Evolutionary conservation across 2,888 invertebrate genomes (phyloP).

Genomic region (Zeuzera pyrina): DNA sequence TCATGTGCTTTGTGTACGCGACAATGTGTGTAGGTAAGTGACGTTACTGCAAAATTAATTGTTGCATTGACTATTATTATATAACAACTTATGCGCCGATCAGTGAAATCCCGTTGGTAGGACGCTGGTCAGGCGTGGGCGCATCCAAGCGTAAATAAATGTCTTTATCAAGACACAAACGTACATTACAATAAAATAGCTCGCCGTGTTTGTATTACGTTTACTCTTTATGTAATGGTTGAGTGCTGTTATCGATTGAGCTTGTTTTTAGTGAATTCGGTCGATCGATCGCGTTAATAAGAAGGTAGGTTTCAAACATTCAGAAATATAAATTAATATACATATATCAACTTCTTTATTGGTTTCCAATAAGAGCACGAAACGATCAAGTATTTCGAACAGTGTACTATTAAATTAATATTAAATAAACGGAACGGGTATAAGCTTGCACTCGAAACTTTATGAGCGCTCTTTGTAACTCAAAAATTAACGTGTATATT

Average conservation of each 20-base stretch:
- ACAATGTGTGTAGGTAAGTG: constrained; percentile 27
- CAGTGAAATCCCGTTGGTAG: constrained; percentile 27
- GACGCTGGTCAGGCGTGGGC: constrained; percentile 7
- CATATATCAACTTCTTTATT: constrained; percentile 1
- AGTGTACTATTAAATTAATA: neutral
- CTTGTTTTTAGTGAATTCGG: constrained; percentile 37
- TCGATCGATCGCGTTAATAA: constrained; percentile 29
- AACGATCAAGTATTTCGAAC: neutral
- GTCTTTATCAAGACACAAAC: constrained; percentile 40
- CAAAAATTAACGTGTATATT: constrained; percentile 20
- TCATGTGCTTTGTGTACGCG: neutral
- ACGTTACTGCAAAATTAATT: constrained; percentile 34
- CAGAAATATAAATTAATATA: constrained; percentile 22
- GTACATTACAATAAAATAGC: constrained; percentile 33
- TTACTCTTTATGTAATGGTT: constrained; percentile 36
- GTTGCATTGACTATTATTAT: constrained; percentile 34
- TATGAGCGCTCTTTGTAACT: constrained; percentile 1
- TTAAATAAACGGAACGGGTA: neutral
- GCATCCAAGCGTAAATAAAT: constrained; percentile 26
- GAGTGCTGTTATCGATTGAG: constrained; percentile 34
- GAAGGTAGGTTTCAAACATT: constrained; percentile 36
- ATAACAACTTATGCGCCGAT: constrained; percentile 22
- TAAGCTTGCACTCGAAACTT: neutral
- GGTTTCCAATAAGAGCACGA: neutral
- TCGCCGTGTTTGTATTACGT: constrained; percentile 22